Conservation (phyloP, 1,140 invertebrate genomes). For the Oryctes rhinoceros region DNA sequence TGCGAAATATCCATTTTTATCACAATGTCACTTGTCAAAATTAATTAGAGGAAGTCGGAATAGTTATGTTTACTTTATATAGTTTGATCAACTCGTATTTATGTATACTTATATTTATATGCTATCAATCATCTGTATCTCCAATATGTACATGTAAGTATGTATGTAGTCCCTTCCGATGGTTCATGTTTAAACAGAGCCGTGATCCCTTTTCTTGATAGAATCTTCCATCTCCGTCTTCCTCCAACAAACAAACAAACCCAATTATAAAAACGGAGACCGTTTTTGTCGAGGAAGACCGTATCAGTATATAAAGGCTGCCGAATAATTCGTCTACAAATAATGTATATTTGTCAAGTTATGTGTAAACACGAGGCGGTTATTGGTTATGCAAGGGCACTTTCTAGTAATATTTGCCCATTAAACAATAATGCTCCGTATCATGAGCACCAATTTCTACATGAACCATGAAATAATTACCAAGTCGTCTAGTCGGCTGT, state of each 20-base stretch:
- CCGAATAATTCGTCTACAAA: constrained; percentile 15
- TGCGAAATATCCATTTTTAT: too few species aligned
- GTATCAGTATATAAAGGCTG: background rate
- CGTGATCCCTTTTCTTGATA: background rate
- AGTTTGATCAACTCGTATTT: background rate
- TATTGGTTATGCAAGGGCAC: background rate
- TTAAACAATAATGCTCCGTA: constrained; percentile 10
- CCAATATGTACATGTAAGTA: background rate
- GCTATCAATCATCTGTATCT: background rate
- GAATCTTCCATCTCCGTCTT: background rate
- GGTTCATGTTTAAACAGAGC: background rate
- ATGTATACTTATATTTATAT: background rate
- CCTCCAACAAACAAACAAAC: background rate
- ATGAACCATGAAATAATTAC: background rate
- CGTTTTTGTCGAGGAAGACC: background rate
- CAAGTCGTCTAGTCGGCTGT: background rate
- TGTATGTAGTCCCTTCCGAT: background rate
- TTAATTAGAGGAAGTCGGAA: constrained; percentile 1
- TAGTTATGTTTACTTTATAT: background rate
- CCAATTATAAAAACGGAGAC: constrained; percentile 12
- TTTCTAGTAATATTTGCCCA: constrained; percentile 14
- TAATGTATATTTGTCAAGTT: constrained; percentile 12
- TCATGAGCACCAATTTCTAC: background rate
- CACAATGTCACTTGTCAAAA: too few species aligned
- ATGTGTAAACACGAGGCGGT: background rate